Percentiles rank a stretch among this genome's conserved stretches.
These are phyloP conservation scores for Nomada fucata DNA, from an alignment of 2,888 invertebrate genomes.

Conservation along the genomic window DNA sequence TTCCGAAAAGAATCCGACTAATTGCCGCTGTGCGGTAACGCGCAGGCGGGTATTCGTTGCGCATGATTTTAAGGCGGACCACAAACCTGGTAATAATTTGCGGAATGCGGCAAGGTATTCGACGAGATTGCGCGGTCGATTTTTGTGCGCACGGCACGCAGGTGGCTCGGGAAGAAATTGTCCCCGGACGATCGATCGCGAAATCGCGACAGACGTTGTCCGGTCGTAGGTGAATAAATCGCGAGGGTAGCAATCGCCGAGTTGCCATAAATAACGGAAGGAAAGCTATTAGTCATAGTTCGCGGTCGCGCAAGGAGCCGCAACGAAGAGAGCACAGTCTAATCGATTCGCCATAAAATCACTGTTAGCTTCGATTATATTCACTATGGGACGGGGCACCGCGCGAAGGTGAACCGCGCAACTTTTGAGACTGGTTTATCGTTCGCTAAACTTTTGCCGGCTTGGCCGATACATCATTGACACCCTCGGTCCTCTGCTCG, in stretches of 20 bases:
- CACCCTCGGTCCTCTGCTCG: too few relatives aligned
- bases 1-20: not conserved
- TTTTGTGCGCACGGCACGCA: not conserved
- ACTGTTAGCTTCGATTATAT: constrained; percentile 2
- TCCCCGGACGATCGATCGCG: constrained; percentile 30
- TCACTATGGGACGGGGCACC: too few relatives aligned
- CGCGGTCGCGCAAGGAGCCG: constrained; percentile 36
- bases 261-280: constrained; percentile 61
- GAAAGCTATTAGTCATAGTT: constrained; percentile 65
- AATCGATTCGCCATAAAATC: constrained; percentile 61
- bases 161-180: not conserved
- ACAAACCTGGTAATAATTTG: not conserved
- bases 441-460: not conserved
- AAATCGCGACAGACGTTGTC: constrained; percentile 42
- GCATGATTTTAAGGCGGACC: not conserved
- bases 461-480: too few relatives aligned
- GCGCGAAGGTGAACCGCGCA: not conserved
- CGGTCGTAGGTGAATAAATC: constrained; percentile 53
- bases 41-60: not conserved
- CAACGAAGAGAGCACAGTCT: constrained; percentile 24
- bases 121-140: not conserved
- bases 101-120: not conserved
- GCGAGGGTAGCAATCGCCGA: constrained; percentile 49
- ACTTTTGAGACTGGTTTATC: not conserved
- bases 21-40: not conserved